phyloP scores from a whole-genome alignment of 2,113 vertebrate species.

The Drymodes brunneopygia region DNA sequence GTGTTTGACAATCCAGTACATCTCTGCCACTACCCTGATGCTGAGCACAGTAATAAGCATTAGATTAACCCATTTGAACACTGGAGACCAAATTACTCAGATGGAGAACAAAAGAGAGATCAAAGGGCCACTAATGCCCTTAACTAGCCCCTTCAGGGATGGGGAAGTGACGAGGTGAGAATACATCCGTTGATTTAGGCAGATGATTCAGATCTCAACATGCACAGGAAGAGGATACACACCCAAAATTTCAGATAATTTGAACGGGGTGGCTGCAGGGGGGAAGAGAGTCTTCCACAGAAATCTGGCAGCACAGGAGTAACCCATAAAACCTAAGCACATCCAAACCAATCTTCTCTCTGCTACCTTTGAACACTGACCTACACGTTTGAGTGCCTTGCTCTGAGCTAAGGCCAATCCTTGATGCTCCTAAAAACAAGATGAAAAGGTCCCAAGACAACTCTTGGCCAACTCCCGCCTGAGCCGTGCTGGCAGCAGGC shows the following conservation, averaged over 20 bases:
- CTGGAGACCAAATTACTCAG: not conserved
- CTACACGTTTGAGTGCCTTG: not conserved
- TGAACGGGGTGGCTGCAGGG: not conserved
- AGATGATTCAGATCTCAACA: conserved; percentile 35
- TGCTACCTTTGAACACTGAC: not conserved
- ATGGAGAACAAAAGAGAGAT: conserved; percentile 17
- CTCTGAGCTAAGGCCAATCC: not conserved
- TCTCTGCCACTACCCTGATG: not conserved
- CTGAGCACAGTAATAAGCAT: not conserved
- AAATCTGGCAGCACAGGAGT: not conserved
- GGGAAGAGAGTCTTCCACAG: not conserved
- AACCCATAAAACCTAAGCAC: not conserved
- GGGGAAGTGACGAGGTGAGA: conserved; percentile 11
- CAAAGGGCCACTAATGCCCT: conserved; percentile 25
- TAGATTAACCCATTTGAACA: not conserved
- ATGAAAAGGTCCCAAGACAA: not conserved
- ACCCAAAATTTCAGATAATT: conserved; percentile 6
- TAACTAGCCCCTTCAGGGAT: conserved; percentile 1
- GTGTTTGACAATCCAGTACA: not conserved
- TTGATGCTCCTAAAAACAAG: not conserved
- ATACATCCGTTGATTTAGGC: not conserved
- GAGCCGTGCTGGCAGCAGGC: not conserved
- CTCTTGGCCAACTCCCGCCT: not conserved
- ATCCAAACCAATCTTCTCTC: not conserved
- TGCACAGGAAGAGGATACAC: conserved; percentile 16